Percentiles rank a stretch among this genome's conserved stretches.
These are phyloP conservation scores for Reticulitermes speratus DNA, from an alignment of 1,140 invertebrate genomes.

Conservation along the genomic window DNA sequence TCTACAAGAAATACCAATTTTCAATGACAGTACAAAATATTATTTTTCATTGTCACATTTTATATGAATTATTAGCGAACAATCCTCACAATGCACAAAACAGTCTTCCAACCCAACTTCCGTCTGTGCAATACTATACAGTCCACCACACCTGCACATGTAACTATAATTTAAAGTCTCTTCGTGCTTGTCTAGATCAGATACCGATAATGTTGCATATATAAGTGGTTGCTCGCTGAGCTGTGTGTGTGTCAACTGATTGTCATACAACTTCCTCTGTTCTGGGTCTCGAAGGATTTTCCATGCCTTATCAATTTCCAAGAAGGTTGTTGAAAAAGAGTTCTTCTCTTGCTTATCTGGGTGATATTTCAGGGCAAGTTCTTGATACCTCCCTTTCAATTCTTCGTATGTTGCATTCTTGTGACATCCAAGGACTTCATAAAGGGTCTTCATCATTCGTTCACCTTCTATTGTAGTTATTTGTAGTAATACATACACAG, in stretches of 20 bases:
- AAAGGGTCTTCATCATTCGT: constrained; percentile 40
- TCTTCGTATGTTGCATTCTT: constrained; percentile 55
- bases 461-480: not conserved
- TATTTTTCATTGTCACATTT: no score
- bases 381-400: constrained; percentile 62
- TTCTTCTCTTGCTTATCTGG: constrained; percentile 58
- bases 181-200: constrained; percentile 52
- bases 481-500: not conserved
- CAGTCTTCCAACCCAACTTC: constrained; percentile 48
- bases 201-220: constrained; percentile 54
- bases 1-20: no score
- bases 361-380: constrained; percentile 57
- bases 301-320: constrained; percentile 62
- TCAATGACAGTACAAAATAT: no score
- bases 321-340: constrained; percentile 48
- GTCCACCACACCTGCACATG: constrained; percentile 63
- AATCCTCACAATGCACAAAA: constrained; percentile 61
- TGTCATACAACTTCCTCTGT: constrained; percentile 59
- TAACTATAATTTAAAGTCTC: constrained; percentile 50
- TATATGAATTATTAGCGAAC: constrained; percentile 62
- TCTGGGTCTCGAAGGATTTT: constrained; percentile 56
- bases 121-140: constrained; percentile 53
- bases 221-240: constrained; percentile 55
- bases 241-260: constrained; percentile 49
- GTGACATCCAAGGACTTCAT: constrained; percentile 58